Evolutionary conservation across 2,797 vertebrate species (phyloP).

Genomic region (Vireo griseus): DNA sequence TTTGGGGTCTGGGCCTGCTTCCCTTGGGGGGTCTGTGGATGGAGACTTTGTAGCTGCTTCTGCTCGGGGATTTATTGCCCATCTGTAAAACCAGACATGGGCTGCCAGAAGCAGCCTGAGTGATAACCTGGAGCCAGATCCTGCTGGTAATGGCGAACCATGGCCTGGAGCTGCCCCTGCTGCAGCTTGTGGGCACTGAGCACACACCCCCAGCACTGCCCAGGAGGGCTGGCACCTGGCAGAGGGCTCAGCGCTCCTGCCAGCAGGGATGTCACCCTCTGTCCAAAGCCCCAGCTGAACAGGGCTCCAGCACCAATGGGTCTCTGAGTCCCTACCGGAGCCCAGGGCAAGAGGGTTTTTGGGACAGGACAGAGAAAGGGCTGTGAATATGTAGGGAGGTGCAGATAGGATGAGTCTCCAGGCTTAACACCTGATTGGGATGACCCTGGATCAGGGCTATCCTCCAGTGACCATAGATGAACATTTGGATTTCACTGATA

Average conservation of each 20-base stretch:
- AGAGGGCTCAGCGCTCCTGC: not conserved
- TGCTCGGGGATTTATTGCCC: not conserved
- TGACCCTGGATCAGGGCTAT: constrained; percentile 37
- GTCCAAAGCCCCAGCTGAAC: not conserved
- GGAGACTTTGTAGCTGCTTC: not conserved
- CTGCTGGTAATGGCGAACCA: fast-evolving
- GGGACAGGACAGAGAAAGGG: not conserved
- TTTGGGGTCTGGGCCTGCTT: not conserved
- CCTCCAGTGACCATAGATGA: not conserved
- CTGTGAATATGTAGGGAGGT: not conserved
- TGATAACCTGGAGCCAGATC: not conserved
- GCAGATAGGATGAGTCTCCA: not conserved
- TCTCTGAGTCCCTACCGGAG: not conserved
- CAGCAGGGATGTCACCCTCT: not conserved
- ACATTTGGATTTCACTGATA: constrained; percentile 36
- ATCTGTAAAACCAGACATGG: not conserved
- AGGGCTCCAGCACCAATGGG: not conserved
- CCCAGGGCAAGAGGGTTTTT: not conserved
- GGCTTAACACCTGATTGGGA: constrained; percentile 28
- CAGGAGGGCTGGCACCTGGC: not conserved
- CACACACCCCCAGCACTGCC: not conserved
- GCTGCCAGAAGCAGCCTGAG: constrained; percentile 2
- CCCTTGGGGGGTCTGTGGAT: not conserved
- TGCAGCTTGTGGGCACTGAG: not conserved
- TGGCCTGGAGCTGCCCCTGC: not conserved